These are phyloP conservation scores for Cantharis rustica DNA, from an alignment of 2,888 invertebrate species.

Conservation along the genomic window DNA sequence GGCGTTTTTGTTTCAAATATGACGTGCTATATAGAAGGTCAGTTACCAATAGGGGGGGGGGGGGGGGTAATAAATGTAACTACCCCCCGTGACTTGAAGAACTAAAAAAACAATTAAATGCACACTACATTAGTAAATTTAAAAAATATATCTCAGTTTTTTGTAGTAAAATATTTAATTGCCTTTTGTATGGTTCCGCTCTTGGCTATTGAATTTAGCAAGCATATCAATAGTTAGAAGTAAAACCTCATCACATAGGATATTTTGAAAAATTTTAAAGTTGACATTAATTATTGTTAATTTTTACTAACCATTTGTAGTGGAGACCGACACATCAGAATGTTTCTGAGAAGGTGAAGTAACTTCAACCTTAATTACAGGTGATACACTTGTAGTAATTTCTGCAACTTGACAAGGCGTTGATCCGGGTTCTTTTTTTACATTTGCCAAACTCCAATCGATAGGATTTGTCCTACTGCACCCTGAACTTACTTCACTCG, in stretches of 20 bases:
- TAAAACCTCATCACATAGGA: background rate
- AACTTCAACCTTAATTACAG: slow-evolving; percentile 68
- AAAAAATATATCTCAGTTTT: no score
- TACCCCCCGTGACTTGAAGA: no score
- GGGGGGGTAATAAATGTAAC: no score
- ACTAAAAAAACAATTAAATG: no score
- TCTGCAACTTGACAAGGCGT: slow-evolving; percentile 66
- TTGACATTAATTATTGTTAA: background rate
- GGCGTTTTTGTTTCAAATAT: no score
- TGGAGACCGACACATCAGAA: slow-evolving; percentile 47
- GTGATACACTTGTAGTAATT: slow-evolving; percentile 61
- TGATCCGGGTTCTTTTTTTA: slow-evolving; percentile 68
- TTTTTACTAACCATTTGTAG: slow-evolving; percentile 40
- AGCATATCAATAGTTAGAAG: no score
- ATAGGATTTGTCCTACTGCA: slow-evolving; percentile 74
- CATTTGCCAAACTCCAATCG: slow-evolving; percentile 63
- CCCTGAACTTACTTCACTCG: slow-evolving; percentile 50
- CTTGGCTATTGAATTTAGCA: no score
- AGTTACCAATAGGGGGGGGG: no score
- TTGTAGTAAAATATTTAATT: no score
- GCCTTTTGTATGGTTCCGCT: no score
- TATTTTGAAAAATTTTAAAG: background rate
- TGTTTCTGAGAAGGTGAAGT: slow-evolving; percentile 63
- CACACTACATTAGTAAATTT: no score
- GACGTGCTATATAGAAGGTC: no score